Percentiles rank a stretch among this genome's conserved stretches.
Conservation (phyloP, 2,888 invertebrate species). For the Fragum fragum region DNA sequence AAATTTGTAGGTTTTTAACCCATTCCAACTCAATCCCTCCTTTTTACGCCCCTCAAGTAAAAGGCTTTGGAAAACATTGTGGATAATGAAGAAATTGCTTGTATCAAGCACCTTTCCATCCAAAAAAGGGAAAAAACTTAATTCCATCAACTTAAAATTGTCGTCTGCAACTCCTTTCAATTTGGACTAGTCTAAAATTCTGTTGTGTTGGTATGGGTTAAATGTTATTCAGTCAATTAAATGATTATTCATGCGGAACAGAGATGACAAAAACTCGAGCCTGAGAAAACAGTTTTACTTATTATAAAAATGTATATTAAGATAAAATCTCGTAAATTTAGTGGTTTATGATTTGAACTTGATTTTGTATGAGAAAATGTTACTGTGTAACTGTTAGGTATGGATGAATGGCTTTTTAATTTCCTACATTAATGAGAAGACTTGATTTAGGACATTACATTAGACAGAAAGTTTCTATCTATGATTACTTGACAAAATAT, state of each 20-base stretch:
- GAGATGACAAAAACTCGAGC: background rate
- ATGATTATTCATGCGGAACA: background rate
- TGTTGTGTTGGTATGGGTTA: background rate
- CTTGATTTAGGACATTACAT: too few relatives aligned
- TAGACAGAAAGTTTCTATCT: too few relatives aligned
- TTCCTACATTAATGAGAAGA: background rate
- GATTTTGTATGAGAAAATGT: background rate
- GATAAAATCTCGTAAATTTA: background rate
- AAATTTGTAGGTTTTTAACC: too few relatives aligned
- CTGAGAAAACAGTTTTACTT: constrained; percentile 6
- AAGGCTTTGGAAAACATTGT: too few relatives aligned
- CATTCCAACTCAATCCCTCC: too few relatives aligned
- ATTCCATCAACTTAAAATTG: too few relatives aligned
- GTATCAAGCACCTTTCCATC: too few relatives aligned
- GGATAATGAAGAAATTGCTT: too few relatives aligned
- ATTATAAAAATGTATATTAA: background rate
- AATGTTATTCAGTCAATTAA: background rate
- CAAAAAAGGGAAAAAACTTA: too few relatives aligned
- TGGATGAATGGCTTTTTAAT: background rate
- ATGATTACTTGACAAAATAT: too few relatives aligned
- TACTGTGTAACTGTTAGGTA: background rate
- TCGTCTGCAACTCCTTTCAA: too few relatives aligned
- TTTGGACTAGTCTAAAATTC: background rate
- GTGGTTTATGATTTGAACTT: background rate
- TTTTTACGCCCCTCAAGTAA: too few relatives aligned